Percentiles rank a stretch among this genome's conserved stretches.
Conservation (phyloP, 2,113 vertebrate species). For the Cavia aperea region DNA sequence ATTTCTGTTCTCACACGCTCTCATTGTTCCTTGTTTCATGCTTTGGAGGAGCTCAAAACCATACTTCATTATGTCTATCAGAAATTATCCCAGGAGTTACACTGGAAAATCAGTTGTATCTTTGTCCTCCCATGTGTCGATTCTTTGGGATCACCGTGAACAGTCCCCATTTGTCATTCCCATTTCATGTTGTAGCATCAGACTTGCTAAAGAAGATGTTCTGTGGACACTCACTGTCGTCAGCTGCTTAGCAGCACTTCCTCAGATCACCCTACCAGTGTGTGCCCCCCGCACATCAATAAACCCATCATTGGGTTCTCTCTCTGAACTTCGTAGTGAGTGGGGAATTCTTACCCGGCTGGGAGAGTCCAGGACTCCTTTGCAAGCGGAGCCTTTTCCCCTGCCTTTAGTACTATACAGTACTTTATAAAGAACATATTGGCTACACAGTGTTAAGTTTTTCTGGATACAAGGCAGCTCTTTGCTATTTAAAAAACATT, state of each 20-base stretch:
- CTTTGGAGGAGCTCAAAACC: slow-evolving; percentile 17
- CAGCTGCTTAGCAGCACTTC: background rate
- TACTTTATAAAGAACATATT: slow-evolving; percentile 65
- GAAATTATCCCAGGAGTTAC: background rate
- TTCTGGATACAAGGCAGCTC: slow-evolving; percentile 31
- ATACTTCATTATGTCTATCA: background rate
- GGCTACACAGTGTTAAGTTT: slow-evolving; percentile 50
- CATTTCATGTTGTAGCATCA: background rate
- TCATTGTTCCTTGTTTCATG: background rate
- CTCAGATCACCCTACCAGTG: background rate
- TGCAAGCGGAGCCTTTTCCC: slow-evolving; percentile 50
- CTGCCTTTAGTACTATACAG: slow-evolving; percentile 31
- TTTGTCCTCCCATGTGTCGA: background rate
- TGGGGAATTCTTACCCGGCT: slow-evolving; percentile 41
- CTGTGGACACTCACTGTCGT: background rate
- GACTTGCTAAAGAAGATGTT: background rate
- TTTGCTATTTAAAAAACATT: slow-evolving; percentile 40
- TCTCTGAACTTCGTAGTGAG: slow-evolving; percentile 45
- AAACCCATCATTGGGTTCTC: slow-evolving; percentile 39
- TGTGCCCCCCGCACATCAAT: background rate
- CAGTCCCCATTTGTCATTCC: slow-evolving; percentile 22
- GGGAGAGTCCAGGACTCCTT: slow-evolving; percentile 26
- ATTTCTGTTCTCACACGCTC: background rate
- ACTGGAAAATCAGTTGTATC: background rate
- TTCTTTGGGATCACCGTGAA: slow-evolving; percentile 13